Conservation (phyloP, 2,888 invertebrate genomes). For the Acleris sparsana region DNA sequence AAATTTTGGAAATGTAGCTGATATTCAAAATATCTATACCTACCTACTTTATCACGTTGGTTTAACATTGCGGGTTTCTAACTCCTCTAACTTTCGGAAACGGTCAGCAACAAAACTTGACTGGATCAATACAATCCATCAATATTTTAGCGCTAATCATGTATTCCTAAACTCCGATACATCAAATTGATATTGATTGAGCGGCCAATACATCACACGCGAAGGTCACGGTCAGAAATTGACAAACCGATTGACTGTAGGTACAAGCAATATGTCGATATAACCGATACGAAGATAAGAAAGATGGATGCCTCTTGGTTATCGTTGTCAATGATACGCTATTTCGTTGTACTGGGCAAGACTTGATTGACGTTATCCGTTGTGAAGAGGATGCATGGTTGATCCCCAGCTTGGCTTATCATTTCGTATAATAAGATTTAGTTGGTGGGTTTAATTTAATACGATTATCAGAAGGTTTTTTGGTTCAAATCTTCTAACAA, state of each 20-base stretch:
- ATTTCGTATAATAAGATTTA: not conserved
- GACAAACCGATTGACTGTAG: slow-evolving; percentile 18
- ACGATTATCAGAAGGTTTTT: not conserved
- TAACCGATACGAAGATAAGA: slow-evolving; percentile 12
- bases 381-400: slow-evolving; percentile 16
- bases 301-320: slow-evolving; percentile 21
- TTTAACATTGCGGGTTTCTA: too few species aligned
- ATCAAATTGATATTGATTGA: slow-evolving; percentile 26
- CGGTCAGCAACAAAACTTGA: not conserved
- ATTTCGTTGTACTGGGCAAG: slow-evolving; percentile 7
- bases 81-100: too few species aligned
- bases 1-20: too few species aligned
- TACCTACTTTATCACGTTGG: too few species aligned
- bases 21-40: too few species aligned
- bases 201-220: slow-evolving; percentile 44
- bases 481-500: too few species aligned
- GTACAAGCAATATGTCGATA: slow-evolving; percentile 21
- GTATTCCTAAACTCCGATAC: slow-evolving; percentile 11
- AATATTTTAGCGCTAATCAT: slow-evolving; percentile 16
- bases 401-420: slow-evolving; percentile 6
- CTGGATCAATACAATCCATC: slow-evolving; percentile 6
- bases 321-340: slow-evolving; percentile 18
- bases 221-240: slow-evolving; percentile 46
- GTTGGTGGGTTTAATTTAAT: not conserved
- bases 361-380: slow-evolving; percentile 32